These are phyloP conservation scores for Pseudorectes ferrugineus DNA, from an alignment of 2,113 vertebrate species.

Conservation along the genomic window DNA sequence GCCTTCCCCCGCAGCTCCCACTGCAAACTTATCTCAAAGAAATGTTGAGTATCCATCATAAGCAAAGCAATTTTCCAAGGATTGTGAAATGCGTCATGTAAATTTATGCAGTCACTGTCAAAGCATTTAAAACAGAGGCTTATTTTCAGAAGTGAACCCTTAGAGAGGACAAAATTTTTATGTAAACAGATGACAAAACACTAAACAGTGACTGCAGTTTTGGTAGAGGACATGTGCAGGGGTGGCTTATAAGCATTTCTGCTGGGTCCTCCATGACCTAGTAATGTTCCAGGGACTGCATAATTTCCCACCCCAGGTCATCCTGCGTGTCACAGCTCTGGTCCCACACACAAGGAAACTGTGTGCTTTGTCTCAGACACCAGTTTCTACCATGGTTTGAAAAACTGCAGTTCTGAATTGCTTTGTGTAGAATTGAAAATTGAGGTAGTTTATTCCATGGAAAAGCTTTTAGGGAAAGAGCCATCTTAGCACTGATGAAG, in stretches of 20 bases:
- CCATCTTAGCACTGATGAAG: not conserved
- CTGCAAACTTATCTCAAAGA: constrained; percentile 33
- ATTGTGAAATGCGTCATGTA: not conserved
- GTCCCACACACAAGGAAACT: not conserved
- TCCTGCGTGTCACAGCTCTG: not conserved
- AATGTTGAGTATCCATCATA: not conserved
- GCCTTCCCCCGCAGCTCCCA: constrained; percentile 34
- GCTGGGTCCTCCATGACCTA: not conserved
- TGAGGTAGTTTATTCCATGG: not conserved
- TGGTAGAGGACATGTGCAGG: not conserved
- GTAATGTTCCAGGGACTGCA: not conserved
- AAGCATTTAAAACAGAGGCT: constrained; percentile 20
- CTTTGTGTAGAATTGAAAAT: not conserved
- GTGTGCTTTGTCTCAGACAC: not conserved
- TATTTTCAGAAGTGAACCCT: constrained; percentile 26
- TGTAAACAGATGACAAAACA: constrained; percentile 6
- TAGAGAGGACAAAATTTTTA: not conserved
- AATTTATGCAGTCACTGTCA: constrained; percentile 20
- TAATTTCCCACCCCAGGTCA: not conserved
- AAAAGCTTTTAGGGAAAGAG: not conserved
- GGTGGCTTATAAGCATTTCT: not conserved
- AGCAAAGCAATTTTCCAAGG: not conserved
- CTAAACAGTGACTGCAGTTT: not conserved
- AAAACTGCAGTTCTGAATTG: not conserved
- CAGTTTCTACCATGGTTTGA: not conserved